Conservation (phyloP, 1,140 invertebrate genomes). For the Ephestia elutella region DNA sequence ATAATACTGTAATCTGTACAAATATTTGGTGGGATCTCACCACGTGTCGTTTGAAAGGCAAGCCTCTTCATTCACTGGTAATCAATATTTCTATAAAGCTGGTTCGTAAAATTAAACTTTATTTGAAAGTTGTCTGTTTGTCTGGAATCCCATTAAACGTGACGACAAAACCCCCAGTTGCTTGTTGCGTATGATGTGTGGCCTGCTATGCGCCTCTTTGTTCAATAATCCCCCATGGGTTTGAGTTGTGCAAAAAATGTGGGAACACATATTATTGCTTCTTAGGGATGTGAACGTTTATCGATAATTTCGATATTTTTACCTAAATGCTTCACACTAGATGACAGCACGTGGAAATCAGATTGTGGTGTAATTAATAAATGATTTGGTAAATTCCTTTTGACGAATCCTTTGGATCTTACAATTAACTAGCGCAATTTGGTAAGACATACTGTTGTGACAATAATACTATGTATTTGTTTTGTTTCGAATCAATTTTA, state of each 20-base stretch:
- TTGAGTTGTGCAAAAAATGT: slow-evolving; percentile 51
- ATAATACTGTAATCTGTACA: not conserved
- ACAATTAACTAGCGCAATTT: no score
- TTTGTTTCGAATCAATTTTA: no score
- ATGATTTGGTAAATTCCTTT: no score
- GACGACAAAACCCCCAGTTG: slow-evolving; percentile 40
- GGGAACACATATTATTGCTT: slow-evolving; percentile 40
- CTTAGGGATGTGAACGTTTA: slow-evolving; percentile 29
- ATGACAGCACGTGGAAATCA: no score
- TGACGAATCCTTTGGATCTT: no score
- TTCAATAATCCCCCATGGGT: slow-evolving; percentile 46
- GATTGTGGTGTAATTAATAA: no score
- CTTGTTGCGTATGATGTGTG: slow-evolving; percentile 52
- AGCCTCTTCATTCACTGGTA: slow-evolving; percentile 9
- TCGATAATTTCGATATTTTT: not conserved
- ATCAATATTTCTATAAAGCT: slow-evolving; percentile 12
- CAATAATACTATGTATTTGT: no score
- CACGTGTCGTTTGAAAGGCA: slow-evolving; percentile 2
- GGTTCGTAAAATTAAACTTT: slow-evolving; percentile 21
- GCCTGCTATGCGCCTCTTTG: slow-evolving; percentile 54
- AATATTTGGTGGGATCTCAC: not conserved
- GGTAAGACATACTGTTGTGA: no score
- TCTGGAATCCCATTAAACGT: slow-evolving; percentile 53
- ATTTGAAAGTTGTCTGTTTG: slow-evolving; percentile 44
- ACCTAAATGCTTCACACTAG: no score